Conservation (phyloP, 2,888 invertebrate genomes). For the Allygus modestus region DNA sequence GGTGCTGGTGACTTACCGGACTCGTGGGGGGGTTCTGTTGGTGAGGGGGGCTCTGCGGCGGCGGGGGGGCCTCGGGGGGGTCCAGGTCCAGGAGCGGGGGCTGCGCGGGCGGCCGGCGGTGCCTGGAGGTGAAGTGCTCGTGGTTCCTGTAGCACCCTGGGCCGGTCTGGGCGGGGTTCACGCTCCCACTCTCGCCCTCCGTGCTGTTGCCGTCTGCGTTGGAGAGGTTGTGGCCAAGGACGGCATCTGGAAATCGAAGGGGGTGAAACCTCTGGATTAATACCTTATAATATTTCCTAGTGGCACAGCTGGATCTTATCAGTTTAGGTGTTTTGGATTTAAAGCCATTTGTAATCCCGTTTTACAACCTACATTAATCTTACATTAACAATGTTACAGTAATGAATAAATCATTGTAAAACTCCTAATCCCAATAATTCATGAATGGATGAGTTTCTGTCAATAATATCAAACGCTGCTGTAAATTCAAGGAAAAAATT, state of each 20-base stretch:
- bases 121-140: constrained; percentile 79
- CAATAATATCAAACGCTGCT: no score
- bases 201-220: constrained; percentile 86
- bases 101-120: constrained; percentile 69
- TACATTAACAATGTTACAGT: no score
- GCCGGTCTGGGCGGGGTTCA: constrained; percentile 84
- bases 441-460: no score
- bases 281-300: no score
- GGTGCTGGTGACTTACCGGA: constrained; percentile 63
- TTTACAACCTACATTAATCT: no score
- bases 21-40: constrained; percentile 67
- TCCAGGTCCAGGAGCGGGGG: constrained; percentile 63
- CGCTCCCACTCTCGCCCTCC: constrained; percentile 79
- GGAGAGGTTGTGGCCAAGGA: constrained; percentile 89
- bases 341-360: no score
- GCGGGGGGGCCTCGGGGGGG: constrained; percentile 66
- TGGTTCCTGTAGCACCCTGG: constrained; percentile 88
- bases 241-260: constrained; percentile 71
- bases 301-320: no score
- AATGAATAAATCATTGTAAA: no score
- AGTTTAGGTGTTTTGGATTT: no score
- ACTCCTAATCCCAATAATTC: no score
- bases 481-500: no score
- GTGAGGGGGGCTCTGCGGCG: constrained; percentile 68
- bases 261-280: no score